Conservation (phyloP, 2,888 invertebrate species). For the Drosophila meridionalis region DNA sequence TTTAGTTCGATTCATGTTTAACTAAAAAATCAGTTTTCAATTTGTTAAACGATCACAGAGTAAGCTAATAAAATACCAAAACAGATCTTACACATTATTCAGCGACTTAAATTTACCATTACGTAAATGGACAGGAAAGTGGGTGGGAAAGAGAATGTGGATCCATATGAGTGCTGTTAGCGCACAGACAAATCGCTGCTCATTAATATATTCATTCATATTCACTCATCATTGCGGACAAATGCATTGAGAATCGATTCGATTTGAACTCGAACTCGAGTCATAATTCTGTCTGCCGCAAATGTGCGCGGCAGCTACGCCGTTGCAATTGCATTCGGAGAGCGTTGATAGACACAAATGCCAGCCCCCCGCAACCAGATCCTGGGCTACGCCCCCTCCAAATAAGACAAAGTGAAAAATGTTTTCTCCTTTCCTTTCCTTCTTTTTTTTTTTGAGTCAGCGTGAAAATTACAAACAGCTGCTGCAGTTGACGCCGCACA, state of each 20-base stretch:
- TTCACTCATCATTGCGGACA: conserved; percentile 80
- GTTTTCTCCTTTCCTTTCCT: conserved; percentile 42
- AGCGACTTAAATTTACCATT: conserved; percentile 67
- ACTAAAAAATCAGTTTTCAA: conserved; percentile 51
- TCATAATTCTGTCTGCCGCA: conserved; percentile 62
- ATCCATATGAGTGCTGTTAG: conserved; percentile 5
- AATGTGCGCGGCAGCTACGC: conserved; percentile 42
- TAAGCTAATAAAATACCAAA: conserved; percentile 23
- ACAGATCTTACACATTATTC: conserved; percentile 70
- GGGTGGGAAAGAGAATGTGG: background rate
- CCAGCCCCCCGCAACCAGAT: conserved; percentile 27
- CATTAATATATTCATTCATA: conserved; percentile 82
- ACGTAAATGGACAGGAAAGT: conserved; percentile 63
- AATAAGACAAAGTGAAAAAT: conserved; percentile 63
- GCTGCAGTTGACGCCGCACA: conserved; percentile 44
- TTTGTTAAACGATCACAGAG: conserved; percentile 66
- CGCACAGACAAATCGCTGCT: conserved; percentile 81
- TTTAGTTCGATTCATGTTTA: conserved; percentile 15
- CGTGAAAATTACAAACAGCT: conserved; percentile 81
- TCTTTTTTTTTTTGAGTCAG: conserved; percentile 43
- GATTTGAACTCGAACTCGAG: conserved; percentile 23
- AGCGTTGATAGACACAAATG: conserved; percentile 79
- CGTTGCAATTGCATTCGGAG: conserved; percentile 73
- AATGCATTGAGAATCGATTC: conserved; percentile 57
- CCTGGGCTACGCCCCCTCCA: conserved; percentile 60